These are phyloP conservation scores for Brachyhypopomus gauderio DNA, from an alignment of 2,113 vertebrate genomes.

Conservation along the genomic window DNA sequence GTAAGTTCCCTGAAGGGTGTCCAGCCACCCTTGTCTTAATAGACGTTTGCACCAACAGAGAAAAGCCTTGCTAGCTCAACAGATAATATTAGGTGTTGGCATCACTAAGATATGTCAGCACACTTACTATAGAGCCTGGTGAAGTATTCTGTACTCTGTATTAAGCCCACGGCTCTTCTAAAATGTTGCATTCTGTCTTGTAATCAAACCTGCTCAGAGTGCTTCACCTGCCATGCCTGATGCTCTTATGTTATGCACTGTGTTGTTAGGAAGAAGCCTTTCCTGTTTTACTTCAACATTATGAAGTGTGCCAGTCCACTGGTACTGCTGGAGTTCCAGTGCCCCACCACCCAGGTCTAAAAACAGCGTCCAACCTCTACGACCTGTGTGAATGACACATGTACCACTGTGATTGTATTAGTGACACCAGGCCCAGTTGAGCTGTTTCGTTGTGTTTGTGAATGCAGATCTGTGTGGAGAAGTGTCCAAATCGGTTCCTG, in stretches of 20 bases:
- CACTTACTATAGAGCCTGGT: too few species aligned
- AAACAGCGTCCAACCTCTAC: neutral
- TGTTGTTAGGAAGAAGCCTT: constrained; percentile 81
- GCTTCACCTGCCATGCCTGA: too few species aligned
- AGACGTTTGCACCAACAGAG: too few species aligned
- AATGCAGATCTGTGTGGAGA: constrained; percentile 84
- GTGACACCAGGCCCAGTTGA: too few species aligned
- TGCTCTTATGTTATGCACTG: neutral
- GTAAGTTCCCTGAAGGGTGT: constrained; percentile 72
- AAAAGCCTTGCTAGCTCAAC: too few species aligned
- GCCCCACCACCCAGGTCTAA: constrained; percentile 90
- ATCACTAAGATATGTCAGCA: too few species aligned
- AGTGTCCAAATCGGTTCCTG: constrained; percentile 78
- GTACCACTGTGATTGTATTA: neutral
- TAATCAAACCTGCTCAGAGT: too few species aligned
- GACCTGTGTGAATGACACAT: neutral
- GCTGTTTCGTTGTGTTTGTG: constrained; percentile 32
- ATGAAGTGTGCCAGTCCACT: constrained; percentile 92
- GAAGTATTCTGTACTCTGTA: too few species aligned
- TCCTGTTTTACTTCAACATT: constrained; percentile 95
- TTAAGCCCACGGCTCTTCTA: too few species aligned
- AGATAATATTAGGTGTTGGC: too few species aligned
- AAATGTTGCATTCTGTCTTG: too few species aligned
- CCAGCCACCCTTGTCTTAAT: too few species aligned
- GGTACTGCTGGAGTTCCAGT: constrained; percentile 91